phyloP scores from a whole-genome alignment of 2,113 vertebrate species.

The Tenebrosternarchus preto region DNA sequence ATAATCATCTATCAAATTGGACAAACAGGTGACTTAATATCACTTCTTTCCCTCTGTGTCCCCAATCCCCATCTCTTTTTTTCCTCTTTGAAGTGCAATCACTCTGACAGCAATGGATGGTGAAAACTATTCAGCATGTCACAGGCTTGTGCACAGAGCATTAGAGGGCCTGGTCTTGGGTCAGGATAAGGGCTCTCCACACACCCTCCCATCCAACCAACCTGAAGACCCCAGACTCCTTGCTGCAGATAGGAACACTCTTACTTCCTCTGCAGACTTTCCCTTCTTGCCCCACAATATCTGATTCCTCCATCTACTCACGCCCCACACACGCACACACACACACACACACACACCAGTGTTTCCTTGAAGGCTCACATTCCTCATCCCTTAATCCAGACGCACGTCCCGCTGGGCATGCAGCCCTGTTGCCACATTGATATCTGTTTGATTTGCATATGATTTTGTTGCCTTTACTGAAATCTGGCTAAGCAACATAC shows the following conservation, averaged over 20 bases:
- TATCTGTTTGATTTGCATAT: not conserved
- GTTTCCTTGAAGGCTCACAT: not conserved
- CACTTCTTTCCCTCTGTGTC: not conserved
- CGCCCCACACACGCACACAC: no score
- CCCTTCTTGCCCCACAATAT: not conserved
- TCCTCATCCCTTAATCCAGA: not conserved
- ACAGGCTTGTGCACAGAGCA: constrained; percentile 42
- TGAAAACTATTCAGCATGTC: constrained; percentile 39
- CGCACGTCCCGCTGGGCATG: not conserved
- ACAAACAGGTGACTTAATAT: constrained; percentile 24
- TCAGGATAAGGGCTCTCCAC: constrained; percentile 36
- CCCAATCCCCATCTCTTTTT: not conserved
- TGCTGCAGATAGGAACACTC: constrained; percentile 5
- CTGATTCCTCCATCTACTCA: not conserved
- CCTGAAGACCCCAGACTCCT: constrained; percentile 6
- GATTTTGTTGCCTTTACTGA: not conserved
- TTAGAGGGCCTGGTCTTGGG: constrained; percentile 42
- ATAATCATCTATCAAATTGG: constrained; percentile 17
- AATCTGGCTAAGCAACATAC: constrained; percentile 3
- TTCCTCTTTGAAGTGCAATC: constrained; percentile 37
- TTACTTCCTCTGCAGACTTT: not conserved
- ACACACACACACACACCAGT: not conserved
- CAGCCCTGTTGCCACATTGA: not conserved
- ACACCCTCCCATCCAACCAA: constrained; percentile 41
- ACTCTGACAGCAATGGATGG: constrained; percentile 29